A percentile compares a stretch with the other conserved stretches of the same genome.
Conservation (phyloP, 2,113 vertebrate genomes). For the Xenopus borealis region DNA sequence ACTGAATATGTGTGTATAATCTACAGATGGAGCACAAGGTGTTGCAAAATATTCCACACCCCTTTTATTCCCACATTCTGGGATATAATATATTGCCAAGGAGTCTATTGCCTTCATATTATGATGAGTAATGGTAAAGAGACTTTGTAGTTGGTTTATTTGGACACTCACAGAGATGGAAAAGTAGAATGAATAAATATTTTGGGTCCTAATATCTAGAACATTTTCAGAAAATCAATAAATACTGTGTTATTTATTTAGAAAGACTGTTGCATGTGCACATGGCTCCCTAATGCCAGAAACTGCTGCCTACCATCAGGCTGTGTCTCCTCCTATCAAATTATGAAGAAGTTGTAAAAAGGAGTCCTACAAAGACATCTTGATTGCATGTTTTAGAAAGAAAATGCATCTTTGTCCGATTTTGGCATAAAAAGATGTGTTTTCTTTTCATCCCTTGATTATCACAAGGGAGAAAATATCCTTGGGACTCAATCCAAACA, state of each 20-base stretch:
- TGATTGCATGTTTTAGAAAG: slow-evolving; percentile 36
- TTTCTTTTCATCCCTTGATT: slow-evolving; percentile 43
- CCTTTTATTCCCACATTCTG: no score
- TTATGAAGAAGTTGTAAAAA: slow-evolving; percentile 15
- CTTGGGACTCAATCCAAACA: slow-evolving; percentile 41
- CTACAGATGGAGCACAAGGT: background rate
- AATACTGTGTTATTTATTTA: no score
- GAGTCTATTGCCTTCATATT: no score
- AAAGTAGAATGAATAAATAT: no score
- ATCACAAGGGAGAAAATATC: slow-evolving; percentile 29
- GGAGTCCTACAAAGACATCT: slow-evolving; percentile 22
- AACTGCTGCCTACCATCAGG: background rate
- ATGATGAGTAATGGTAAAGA: no score
- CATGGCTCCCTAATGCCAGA: background rate
- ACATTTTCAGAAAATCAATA: no score
- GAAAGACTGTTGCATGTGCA: no score
- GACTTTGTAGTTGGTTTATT: no score
- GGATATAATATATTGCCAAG: no score
- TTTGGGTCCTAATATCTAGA: no score
- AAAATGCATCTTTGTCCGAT: slow-evolving; percentile 42
- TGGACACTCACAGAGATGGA: no score
- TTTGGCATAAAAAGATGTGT: slow-evolving; percentile 32
- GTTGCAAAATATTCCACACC: no score
- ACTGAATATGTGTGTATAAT: background rate
- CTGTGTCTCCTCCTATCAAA: background rate